Evolutionary conservation across 2,113 vertebrate species (phyloP), one percentile per base, ranked within the genome.

Genomic region (Ramphastos sulfuratus): DNA sequence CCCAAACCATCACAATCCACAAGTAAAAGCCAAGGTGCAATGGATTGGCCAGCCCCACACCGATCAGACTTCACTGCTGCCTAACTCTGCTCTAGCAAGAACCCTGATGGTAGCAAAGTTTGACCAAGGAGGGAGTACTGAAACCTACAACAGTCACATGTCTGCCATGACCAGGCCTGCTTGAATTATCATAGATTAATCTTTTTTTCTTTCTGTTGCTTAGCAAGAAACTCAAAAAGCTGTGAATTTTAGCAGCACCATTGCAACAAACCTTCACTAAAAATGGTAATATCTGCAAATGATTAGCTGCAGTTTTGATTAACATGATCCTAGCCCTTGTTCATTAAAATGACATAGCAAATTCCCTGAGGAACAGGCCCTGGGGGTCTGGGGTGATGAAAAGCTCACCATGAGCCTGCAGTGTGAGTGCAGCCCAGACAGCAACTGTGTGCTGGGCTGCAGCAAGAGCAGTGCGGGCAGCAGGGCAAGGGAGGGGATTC

Each of bases 301-400:
- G 66, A 6, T 44, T 39, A 39, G 10, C 31, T 75, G 56, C 15
- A 78, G 28, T 13, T 39, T 63, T 25, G 28, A 7, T 30, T 59
- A 73, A 58, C 61, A 19, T 58, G 16, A 90, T 64, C 14, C 8
- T 44, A 61, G 19, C 9, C 9, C 18, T 73, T 73, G 50, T 70
- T 89, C 46, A 55, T 48, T 54, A 76, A 71, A 89, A 76, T 70
- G 52, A 46, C 28, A 52, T 39, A 94, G 81, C 44, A 93, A 71
- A 64, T 28, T 64, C 39, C 10, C 39, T 42, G 39, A 42, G 13
- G 39, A 42, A 37, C 7, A 37, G 37, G 37, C 7, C 9, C 37
- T 37, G 37, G 37, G 37, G 37, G 37, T 37, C 37, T 37, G 37
- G 37, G 37, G 37, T 37, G 37, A 37, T 37, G 37, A 37, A 37